A percentile compares a stretch with the other conserved stretches of the same genome.
phyloP scores from a whole-genome alignment of 2,797 vertebrate species.

The Pygocentrus nattereri region DNA sequence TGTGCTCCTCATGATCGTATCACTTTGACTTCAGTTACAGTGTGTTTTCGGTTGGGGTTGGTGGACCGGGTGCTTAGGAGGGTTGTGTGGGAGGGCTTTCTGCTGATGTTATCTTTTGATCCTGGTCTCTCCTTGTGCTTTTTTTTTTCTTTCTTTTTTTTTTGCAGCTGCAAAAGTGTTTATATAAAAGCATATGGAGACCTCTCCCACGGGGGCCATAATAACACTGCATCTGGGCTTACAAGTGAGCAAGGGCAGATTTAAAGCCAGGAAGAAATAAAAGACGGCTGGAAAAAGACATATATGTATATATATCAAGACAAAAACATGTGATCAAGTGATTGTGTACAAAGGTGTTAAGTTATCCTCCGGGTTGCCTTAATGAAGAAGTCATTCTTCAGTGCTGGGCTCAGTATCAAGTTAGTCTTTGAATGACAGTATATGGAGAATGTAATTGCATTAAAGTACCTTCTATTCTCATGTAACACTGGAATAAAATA shows the following conservation, averaged over 20 bases:
- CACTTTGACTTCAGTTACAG: conserved; percentile 60
- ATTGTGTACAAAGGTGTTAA: conserved; percentile 52
- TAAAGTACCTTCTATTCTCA: conserved; percentile 33
- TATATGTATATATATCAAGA: conserved; percentile 49
- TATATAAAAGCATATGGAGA: conserved; percentile 65
- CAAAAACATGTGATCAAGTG: conserved; percentile 50
- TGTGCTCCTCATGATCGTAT: background rate
- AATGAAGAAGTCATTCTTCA: conserved; percentile 47
- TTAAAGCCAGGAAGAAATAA: conserved; percentile 58
- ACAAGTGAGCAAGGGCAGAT: conserved; percentile 53
- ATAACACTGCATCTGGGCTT: conserved; percentile 53
- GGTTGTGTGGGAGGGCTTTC: conserved; percentile 7
- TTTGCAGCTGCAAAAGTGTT: conserved; percentile 68
- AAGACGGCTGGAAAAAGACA: conserved; percentile 49
- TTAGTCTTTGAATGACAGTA: conserved; percentile 31
- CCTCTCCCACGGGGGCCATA: conserved; percentile 60
- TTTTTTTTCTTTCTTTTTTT: conserved; percentile 37
- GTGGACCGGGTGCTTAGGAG: background rate
- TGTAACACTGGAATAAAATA: conserved; percentile 24
- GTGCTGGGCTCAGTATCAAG: conserved; percentile 41
- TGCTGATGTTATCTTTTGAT: conserved; percentile 63
- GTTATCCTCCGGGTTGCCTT: conserved; percentile 55
- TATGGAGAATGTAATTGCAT: conserved; percentile 21
- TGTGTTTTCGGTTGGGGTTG: conserved; percentile 33
- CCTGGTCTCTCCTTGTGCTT: conserved; percentile 38